A percentile compares a stretch with the other conserved stretches of the same genome.
Evolutionary conservation across 2,888 invertebrate species (phyloP).

Genomic region (Phengaris alcon): DNA sequence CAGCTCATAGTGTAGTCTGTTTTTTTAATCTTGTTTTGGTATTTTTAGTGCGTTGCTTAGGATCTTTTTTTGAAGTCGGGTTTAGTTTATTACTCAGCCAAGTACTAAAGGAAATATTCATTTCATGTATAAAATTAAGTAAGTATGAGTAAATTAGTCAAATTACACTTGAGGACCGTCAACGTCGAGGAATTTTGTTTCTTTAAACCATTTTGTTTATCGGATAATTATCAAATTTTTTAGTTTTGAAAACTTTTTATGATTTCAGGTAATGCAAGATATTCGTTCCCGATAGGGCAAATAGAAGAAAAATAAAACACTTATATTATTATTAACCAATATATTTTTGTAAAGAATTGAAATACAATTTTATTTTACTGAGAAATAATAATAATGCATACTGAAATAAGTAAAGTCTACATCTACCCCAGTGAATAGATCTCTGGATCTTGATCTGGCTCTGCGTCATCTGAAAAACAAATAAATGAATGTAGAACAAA

Average conservation of each 20-base stretch:
- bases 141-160: too few species aligned
- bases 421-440: neutral
- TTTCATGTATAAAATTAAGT: too few species aligned
- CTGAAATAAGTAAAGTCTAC: neutral
- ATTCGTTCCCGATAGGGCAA: neutral
- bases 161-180: too few species aligned
- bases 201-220: too few species aligned
- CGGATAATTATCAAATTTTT: too few species aligned
- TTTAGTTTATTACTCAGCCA: too few species aligned
- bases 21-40: too few species aligned
- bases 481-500: neutral
- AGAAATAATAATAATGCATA: neutral
- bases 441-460: neutral
- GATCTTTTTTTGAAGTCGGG: too few species aligned
- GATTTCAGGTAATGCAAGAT: slow-evolving; percentile 8
- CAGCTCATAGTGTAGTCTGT: too few species aligned
- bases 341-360: slow-evolving; percentile 13
- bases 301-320: slow-evolving; percentile 10
- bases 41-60: too few species aligned
- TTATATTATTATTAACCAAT: neutral
- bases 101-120: too few species aligned
- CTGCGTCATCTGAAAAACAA: slow-evolving; percentile 23
- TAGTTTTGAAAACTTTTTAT: neutral
- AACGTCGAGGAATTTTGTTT: too few species aligned
- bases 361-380: neutral